Evolutionary conservation across 2,797 vertebrate genomes (phyloP).

Genomic region (Thaleichthys pacificus): DNA sequence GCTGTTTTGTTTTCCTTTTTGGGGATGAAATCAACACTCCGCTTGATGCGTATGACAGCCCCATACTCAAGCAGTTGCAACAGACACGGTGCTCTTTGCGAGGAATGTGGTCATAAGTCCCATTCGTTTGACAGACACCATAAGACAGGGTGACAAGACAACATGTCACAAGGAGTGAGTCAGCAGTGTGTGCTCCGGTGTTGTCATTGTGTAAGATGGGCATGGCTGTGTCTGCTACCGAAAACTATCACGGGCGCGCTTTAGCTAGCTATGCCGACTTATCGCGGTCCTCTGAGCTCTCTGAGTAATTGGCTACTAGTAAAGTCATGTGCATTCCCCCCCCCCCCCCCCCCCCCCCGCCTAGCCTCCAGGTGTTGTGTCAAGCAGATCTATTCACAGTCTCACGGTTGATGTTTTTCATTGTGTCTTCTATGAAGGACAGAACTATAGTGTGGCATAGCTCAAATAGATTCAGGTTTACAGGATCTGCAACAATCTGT

Average conservation of each 20-base stretch:
- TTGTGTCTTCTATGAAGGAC: slow-evolving; percentile 1
- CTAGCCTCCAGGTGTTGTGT: slow-evolving; percentile 22
- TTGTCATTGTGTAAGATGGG: slow-evolving; percentile 6
- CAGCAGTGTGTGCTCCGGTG: neutral
- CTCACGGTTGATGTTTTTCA: neutral
- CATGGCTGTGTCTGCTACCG: slow-evolving; percentile 11
- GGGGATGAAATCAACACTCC: no score
- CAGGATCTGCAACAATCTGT: no score
- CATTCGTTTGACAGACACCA: no score
- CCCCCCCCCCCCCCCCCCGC: no score
- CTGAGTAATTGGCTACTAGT: slow-evolving; percentile 18
- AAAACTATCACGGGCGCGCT: neutral
- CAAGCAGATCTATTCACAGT: slow-evolving; percentile 6
- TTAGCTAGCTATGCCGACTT: neutral
- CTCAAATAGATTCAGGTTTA: no score
- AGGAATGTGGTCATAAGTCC: no score
- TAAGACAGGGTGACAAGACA: no score
- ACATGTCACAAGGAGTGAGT: neutral
- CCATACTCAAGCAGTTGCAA: no score
- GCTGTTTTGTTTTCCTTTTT: no score
- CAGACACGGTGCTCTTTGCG: no score
- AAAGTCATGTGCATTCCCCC: slow-evolving; percentile 13
- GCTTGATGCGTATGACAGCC: no score
- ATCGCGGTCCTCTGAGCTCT: neutral
- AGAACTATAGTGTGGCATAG: neutral